Conservation (phyloP, 2,113 vertebrate genomes). For the Tringa solitaria region DNA sequence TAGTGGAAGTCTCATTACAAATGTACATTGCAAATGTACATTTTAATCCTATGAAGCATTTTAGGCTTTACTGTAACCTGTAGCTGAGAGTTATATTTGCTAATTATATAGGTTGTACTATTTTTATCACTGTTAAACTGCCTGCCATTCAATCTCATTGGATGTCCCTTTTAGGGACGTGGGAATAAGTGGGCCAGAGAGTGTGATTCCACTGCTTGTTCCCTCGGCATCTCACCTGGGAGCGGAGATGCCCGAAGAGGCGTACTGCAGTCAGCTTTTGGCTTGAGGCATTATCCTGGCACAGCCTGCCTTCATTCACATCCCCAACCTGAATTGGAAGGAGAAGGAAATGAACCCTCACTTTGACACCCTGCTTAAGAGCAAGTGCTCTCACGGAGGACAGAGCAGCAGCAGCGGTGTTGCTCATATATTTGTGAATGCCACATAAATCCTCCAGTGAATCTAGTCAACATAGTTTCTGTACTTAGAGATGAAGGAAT, state of each 20-base stretch:
- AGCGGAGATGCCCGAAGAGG: rapidly evolving
- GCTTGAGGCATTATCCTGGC: neutral
- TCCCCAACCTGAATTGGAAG: neutral
- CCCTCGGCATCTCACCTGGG: neutral
- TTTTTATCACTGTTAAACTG: conserved; percentile 60
- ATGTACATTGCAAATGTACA: neutral
- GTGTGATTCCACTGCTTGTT: neutral
- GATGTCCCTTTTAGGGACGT: conserved; percentile 34
- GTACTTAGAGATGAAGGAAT: neutral
- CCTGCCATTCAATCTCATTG: conserved; percentile 56
- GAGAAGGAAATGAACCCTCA: neutral
- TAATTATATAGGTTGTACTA: conserved; percentile 66
- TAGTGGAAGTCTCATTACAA: neutral
- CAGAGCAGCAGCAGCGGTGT: rapidly evolving
- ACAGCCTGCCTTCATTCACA: neutral
- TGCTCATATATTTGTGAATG: neutral
- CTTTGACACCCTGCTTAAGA: neutral
- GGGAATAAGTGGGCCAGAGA: conserved; percentile 55
- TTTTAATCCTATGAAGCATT: conserved; percentile 34
- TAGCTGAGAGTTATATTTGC: conserved; percentile 47
- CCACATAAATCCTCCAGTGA: neutral
- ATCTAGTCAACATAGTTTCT: neutral
- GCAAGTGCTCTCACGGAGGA: neutral
- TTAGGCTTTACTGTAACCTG: conserved; percentile 32
- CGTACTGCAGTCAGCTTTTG: neutral